A percentile compares a stretch with the other conserved stretches of the same genome.
These are phyloP conservation scores for Gopherus evgoodei DNA, from an alignment of 2,113 vertebrate species.

Conservation along the genomic window DNA sequence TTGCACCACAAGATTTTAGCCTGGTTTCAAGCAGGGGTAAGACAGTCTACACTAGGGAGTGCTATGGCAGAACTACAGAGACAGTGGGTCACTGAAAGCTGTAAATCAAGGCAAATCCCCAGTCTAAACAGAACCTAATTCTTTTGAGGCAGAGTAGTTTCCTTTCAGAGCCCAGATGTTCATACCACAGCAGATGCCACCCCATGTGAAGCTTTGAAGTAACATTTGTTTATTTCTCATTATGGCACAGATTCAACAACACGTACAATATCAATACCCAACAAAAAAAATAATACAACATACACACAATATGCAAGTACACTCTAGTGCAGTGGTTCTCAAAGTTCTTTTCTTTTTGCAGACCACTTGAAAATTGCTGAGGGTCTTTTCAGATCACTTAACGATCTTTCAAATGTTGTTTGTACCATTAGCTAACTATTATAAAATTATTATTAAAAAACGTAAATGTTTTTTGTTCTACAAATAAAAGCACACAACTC, in stretches of 20 bases:
- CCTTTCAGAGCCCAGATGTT: conserved; percentile 59
- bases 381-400: too few relatives aligned
- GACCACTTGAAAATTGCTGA: too few relatives aligned
- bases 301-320: neutral
- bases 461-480: too few relatives aligned
- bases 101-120: conserved; percentile 74
- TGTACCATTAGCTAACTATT: too few relatives aligned
- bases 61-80: neutral
- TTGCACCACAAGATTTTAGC: neutral
- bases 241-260: neutral
- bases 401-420: too few relatives aligned
- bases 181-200: conserved; percentile 51
- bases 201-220: neutral
- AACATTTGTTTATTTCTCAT: conserved; percentile 6
- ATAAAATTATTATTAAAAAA: too few relatives aligned
- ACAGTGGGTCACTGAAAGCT: conserved; percentile 5
- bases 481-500: too few relatives aligned
- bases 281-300: neutral
- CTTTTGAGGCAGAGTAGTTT: conserved; percentile 48
- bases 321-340: neutral
- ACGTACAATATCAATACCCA: neutral
- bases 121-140: conserved; percentile 76
- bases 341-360: too few relatives aligned
- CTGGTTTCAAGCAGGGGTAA: neutral
- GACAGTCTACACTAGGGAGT: neutral